These are phyloP conservation scores for Heliornis fulica DNA, from an alignment of 2,113 vertebrate species.

Conservation along the genomic window DNA sequence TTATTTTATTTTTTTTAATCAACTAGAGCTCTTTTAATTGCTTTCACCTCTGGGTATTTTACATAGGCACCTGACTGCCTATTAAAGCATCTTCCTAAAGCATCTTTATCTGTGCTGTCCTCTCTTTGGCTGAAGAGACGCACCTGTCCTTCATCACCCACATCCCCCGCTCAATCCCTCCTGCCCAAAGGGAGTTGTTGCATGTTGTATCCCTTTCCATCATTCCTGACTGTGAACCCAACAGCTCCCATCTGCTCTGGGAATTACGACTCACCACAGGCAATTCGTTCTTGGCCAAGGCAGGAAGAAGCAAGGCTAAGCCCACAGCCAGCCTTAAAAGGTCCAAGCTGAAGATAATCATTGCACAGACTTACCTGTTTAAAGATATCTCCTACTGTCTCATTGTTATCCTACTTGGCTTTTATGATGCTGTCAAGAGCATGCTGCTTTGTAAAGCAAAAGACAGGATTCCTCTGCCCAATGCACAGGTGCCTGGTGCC, in stretches of 20 bases:
- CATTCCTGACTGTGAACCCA: neutral
- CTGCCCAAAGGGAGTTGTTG: neutral
- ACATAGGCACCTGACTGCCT: neutral
- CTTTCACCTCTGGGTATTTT: slow-evolving; percentile 32
- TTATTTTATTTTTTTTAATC: neutral
- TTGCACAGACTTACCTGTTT: neutral
- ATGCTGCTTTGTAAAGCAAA: accelerated
- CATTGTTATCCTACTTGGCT: neutral
- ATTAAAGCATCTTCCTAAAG: neutral
- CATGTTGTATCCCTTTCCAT: neutral
- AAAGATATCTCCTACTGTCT: neutral
- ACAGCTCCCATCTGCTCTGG: slow-evolving; percentile 23
- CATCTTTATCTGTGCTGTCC: neutral
- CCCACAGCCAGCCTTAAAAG: neutral
- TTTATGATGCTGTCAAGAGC: neutral
- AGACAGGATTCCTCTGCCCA: neutral
- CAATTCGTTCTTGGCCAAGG: neutral
- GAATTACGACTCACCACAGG: neutral
- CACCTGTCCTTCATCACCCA: neutral
- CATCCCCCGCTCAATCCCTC: neutral
- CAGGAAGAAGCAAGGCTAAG: neutral
- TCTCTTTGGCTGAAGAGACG: neutral
- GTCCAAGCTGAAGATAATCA: neutral
- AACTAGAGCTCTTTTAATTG: slow-evolving; percentile 2
- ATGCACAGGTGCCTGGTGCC: neutral